A percentile compares a stretch with the other conserved stretches of the same genome.
These are phyloP conservation scores for Pelusios castaneus DNA, from an alignment of 2,113 vertebrate genomes.

Conservation along the genomic window DNA sequence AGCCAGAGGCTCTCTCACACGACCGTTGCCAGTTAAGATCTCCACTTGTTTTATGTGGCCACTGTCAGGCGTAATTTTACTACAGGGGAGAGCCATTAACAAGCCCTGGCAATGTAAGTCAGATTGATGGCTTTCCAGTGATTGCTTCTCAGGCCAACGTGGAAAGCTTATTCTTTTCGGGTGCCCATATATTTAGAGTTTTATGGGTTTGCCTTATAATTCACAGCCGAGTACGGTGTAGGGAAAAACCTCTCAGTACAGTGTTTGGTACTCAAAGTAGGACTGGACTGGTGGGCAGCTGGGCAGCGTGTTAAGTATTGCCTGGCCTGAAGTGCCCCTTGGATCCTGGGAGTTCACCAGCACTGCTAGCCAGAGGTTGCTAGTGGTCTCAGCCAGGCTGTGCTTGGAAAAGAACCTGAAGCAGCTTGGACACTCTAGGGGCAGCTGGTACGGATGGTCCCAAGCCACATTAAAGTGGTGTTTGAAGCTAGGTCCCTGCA, in stretches of 20 bases:
- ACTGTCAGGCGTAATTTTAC: neutral
- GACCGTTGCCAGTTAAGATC: no score
- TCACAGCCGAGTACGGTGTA: neutral
- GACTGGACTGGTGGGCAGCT: neutral
- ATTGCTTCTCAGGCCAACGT: neutral
- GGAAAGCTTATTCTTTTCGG: neutral
- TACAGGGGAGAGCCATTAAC: neutral
- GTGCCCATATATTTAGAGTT: rapidly evolving
- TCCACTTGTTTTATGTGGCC: neutral
- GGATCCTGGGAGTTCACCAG: neutral
- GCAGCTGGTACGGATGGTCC: neutral
- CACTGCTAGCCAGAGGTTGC: neutral
- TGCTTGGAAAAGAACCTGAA: neutral
- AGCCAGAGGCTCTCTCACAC: neutral
- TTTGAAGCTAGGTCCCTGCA: neutral
- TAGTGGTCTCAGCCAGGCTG: neutral
- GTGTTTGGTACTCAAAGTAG: neutral
- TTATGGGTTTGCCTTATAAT: neutral
- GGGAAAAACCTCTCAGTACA: rapidly evolving
- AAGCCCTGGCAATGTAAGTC: neutral
- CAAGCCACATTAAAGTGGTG: neutral
- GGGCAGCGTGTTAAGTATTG: neutral
- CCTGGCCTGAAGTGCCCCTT: rapidly evolving
- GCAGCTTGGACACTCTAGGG: neutral
- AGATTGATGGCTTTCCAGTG: neutral